A percentile compares a stretch with the other conserved stretches of the same genome.
Conservation (phyloP, 37 sponge, comb jelly and placozoan species). For the Cliona cf. orientalis region DNA sequence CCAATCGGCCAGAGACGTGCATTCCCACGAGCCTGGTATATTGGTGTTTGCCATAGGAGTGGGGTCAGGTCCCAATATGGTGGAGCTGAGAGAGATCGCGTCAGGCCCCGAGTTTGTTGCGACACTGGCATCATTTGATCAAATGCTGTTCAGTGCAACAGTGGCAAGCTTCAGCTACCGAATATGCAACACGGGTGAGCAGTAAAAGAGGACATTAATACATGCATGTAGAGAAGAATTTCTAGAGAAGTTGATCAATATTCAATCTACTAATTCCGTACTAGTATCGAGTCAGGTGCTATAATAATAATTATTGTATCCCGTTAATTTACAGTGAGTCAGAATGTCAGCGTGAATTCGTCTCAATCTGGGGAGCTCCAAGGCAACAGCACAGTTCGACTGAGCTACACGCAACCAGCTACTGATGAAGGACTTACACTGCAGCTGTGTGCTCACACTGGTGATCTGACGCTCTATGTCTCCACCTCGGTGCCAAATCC, state of each 20-base stretch:
- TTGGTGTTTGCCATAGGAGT: background rate
- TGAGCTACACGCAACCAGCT: background rate
- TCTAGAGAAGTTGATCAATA: too few species aligned
- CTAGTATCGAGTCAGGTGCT: too few species aligned
- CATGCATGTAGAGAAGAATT: too few species aligned
- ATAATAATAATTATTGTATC: background rate
- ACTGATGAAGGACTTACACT: background rate
- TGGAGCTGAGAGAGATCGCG: background rate
- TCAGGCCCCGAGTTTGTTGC: background rate
- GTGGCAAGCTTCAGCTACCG: too few species aligned
- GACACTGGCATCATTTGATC: background rate
- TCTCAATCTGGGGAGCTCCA: background rate
- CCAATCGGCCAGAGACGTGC: background rate
- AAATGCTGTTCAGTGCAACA: background rate
- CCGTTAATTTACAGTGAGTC: background rate
- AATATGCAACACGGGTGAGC: too few species aligned
- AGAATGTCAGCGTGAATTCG: background rate
- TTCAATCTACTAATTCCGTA: too few species aligned
- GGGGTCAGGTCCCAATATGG: background rate
- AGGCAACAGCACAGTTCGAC: background rate
- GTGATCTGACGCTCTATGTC: background rate
- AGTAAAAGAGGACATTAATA: too few species aligned
- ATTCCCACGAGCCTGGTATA: background rate
- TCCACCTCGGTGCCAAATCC: background rate
- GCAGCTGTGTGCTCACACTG: background rate